Evolutionary conservation across 2,113 vertebrate genomes (phyloP).

Genomic region (Carassius gibelio): DNA sequence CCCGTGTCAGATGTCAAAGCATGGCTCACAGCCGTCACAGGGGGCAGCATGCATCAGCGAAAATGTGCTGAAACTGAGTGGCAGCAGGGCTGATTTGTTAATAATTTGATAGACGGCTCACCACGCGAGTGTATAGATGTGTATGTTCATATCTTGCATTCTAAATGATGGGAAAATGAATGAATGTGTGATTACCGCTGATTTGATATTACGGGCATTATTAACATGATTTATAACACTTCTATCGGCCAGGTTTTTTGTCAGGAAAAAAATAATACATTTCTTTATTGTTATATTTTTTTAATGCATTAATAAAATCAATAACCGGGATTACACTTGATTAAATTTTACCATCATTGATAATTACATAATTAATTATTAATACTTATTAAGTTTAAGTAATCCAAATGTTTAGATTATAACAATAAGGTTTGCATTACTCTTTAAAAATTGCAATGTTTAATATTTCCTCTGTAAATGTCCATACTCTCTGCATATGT

Average conservation of each 20-base stretch:
- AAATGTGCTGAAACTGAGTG: neutral
- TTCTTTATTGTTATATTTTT: too few species aligned
- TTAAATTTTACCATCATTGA: too few species aligned
- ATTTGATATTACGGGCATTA: neutral
- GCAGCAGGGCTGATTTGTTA: neutral
- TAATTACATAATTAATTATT: too few species aligned
- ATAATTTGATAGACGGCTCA: neutral
- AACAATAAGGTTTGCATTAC: neutral
- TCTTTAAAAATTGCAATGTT: neutral
- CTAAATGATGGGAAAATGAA: neutral
- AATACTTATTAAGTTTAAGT: too few species aligned
- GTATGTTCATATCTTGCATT: neutral
- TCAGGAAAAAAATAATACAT: too few species aligned
- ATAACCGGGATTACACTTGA: too few species aligned
- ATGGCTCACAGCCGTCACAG: neutral
- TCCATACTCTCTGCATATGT: too few species aligned
- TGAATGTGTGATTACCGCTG: neutral
- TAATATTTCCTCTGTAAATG: neutral
- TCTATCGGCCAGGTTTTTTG: too few species aligned
- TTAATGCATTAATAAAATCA: too few species aligned
- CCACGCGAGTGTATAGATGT: neutral
- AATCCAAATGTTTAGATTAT: too few species aligned
- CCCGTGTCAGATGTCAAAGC: conserved; percentile 30
- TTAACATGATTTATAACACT: neutral
- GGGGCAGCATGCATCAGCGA: conserved; percentile 19